Percentiles rank a stretch among this genome's conserved stretches.
These are phyloP conservation scores for Zaprionus ornatus DNA, from an alignment of 1,140 invertebrate genomes.

Conservation along the genomic window DNA sequence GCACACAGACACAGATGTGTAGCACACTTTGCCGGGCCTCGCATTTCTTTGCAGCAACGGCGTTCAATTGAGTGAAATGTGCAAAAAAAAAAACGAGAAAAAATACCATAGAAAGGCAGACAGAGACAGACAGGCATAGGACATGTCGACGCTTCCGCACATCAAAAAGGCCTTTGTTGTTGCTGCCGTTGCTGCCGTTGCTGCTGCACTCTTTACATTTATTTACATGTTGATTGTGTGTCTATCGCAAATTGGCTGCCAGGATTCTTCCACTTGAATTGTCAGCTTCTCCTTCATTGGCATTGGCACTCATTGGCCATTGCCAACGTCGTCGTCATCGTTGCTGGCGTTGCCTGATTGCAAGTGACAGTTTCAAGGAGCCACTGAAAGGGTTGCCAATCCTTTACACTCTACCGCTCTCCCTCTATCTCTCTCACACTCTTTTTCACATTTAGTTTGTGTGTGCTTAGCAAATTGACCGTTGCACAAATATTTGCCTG, in stretches of 20 bases:
- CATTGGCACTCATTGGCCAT: constrained; percentile 60
- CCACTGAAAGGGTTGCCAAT: constrained; percentile 49
- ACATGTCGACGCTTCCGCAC: constrained; percentile 52
- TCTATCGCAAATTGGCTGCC: constrained; percentile 71
- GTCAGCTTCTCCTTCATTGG: constrained; percentile 61
- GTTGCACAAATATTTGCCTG: constrained; percentile 67
- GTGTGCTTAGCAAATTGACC: constrained; percentile 72
- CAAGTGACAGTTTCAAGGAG: constrained; percentile 72
- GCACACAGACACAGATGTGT: not conserved
- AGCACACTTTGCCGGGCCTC: constrained; percentile 39
- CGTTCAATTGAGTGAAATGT: constrained; percentile 59
- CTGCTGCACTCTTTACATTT: constrained; percentile 39
- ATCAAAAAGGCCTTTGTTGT: constrained; percentile 32
- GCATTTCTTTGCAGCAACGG: constrained; percentile 44
- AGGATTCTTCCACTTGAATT: constrained; percentile 74
- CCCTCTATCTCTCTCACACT: not conserved
- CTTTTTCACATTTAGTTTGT: constrained; percentile 7
- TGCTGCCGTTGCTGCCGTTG: constrained; percentile 16
- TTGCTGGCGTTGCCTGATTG: constrained; percentile 50
- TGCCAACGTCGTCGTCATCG: not conserved
- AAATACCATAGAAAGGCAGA: not conserved
- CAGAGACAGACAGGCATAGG: constrained; percentile 16
- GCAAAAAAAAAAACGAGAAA: constrained; percentile 15
- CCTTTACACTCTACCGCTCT: not conserved
- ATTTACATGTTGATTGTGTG: constrained; percentile 56